Conservation (phyloP, 2,888 invertebrate genomes). For the Urechis unicinctus region DNA sequence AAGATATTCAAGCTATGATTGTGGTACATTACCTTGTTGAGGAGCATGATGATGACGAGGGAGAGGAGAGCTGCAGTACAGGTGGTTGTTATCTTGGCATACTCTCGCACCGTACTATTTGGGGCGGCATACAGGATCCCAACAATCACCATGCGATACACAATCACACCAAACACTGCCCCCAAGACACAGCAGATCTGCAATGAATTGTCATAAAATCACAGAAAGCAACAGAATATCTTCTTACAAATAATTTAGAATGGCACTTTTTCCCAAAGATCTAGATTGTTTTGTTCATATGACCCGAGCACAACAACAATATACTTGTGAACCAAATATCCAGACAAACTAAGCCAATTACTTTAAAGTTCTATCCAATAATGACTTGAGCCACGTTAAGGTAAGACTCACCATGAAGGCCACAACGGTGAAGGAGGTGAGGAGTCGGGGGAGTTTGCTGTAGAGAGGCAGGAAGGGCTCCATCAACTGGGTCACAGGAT, state of each 20-base stretch:
- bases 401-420: slow-evolving; percentile 74
- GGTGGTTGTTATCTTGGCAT: slow-evolving; percentile 60
- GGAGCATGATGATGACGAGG: slow-evolving; percentile 81
- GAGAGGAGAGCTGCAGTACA: slow-evolving; percentile 85
- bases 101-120: not conserved
- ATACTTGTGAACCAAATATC: too few species aligned
- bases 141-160: slow-evolving; percentile 73
- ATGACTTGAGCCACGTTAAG: not conserved
- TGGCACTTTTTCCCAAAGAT: too few species aligned
- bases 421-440: slow-evolving; percentile 59
- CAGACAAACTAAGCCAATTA: too few species aligned
- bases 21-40: too few species aligned
- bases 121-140: slow-evolving; percentile 23
- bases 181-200: slow-evolving; percentile 77
- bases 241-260: not conserved
- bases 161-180: slow-evolving; percentile 88
- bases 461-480: slow-evolving; percentile 82
- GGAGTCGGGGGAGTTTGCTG: slow-evolving; percentile 43
- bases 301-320: too few species aligned
- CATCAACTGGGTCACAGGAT: slow-evolving; percentile 80
- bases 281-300: too few species aligned
- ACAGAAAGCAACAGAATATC: not conserved
- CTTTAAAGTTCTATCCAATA: too few species aligned
- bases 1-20: too few species aligned
- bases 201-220: not conserved